Conservation (phyloP, 2,888 invertebrate species). For the Eupithecia exiguata region DNA sequence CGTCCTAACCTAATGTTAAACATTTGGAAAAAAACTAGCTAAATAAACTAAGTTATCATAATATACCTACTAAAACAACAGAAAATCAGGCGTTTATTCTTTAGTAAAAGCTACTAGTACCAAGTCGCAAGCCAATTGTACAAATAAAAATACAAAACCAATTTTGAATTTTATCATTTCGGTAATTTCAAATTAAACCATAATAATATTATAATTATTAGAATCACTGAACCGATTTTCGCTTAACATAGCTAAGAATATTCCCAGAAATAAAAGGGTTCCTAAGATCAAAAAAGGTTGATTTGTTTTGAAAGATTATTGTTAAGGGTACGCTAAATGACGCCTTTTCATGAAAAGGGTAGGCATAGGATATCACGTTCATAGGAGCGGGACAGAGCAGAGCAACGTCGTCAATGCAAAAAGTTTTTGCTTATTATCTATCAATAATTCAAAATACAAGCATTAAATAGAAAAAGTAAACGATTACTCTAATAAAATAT, state of each 20-base stretch:
- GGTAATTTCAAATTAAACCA: neutral
- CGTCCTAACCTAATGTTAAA: neutral
- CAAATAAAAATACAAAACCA: neutral
- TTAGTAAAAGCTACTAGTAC: neutral
- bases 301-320: neutral
- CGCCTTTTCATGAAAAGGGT: no score
- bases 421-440: no score
- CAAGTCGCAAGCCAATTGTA: neutral
- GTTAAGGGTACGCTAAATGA: no score
- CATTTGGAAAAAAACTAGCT: neutral
- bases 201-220: neutral
- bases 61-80: neutral
- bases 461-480: no score
- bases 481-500: no score
- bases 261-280: neutral
- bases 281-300: neutral
- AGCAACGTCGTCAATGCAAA: no score
- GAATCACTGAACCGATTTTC: neutral
- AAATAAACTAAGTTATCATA: neutral
- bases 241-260: neutral
- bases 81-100: neutral
- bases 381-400: no score
- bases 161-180: neutral
- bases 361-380: no score
- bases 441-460: no score